Percentiles rank a stretch among this genome's conserved stretches.
Evolutionary conservation across 1,140 invertebrate species (phyloP).

Genomic region (Acromyrmex charruanus): DNA sequence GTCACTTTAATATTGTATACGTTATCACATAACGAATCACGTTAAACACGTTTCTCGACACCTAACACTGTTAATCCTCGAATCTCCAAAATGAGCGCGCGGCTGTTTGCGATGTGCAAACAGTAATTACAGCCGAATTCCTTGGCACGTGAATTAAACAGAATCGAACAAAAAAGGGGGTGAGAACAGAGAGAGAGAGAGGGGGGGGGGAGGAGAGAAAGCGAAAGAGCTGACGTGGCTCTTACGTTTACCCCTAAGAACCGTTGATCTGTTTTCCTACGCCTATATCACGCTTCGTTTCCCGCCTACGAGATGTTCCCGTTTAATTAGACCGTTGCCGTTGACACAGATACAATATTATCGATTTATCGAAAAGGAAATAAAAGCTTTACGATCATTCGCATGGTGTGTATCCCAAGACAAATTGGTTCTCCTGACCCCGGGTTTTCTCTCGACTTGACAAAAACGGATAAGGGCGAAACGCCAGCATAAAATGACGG

Average conservation of each 20-base stretch:
- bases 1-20: neutral
- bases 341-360: conserved; percentile 7
- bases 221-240: conserved; percentile 30
- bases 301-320: conserved; percentile 29
- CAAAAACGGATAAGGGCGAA: neutral
- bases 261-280: conserved; percentile 40
- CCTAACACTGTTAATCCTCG: neutral
- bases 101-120: conserved; percentile 42
- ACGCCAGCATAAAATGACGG: neutral
- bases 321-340: conserved; percentile 47
- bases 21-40: neutral
- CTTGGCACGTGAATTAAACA: neutral
- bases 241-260: conserved; percentile 18
- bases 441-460: neutral
- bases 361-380: neutral
- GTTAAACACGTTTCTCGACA: neutral
- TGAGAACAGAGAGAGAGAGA: neutral
- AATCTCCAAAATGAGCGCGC: neutral
- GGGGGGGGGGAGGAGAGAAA: neutral
- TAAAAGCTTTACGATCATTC: conserved; percentile 67
- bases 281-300: neutral
- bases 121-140: conserved; percentile 51
- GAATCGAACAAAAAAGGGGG: neutral
- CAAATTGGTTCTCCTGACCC: conserved; percentile 77
- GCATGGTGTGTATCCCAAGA: conserved; percentile 73